phyloP scores from a whole-genome alignment of 2,797 vertebrate species.

The Propithecus perrieri region DNA sequence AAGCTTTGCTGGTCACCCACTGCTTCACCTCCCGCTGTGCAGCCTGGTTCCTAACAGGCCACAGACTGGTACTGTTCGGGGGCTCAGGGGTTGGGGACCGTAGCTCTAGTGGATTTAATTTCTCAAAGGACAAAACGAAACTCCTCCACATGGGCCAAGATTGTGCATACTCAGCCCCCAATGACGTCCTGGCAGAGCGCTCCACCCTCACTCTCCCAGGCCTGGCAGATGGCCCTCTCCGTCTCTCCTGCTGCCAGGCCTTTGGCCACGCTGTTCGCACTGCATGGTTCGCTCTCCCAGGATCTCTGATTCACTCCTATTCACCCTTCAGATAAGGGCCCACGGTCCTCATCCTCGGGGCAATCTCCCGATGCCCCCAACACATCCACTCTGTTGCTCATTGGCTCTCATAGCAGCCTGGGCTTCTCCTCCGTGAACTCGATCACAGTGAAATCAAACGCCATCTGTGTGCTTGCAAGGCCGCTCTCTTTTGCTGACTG shows the following conservation, averaged over 20 bases:
- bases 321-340: neutral
- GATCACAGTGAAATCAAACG: neutral
- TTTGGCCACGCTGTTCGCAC: no score
- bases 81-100: no score
- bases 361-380: no score
- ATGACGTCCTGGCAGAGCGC: neutral
- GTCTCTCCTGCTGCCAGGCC: neutral
- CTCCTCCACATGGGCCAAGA: no score
- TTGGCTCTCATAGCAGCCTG: neutral
- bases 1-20: no score
- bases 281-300: neutral
- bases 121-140: neutral
- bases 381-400: no score
- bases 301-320: neutral
- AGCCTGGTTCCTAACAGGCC: no score
- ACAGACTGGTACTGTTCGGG: no score
- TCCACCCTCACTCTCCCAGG: rapidly evolving
- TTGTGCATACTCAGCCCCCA: rapidly evolving
- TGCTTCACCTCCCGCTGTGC: no score
- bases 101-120: no score
- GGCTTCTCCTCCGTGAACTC: neutral
- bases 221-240: neutral
- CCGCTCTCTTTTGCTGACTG: neutral
- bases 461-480: no score
- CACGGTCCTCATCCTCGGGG: neutral